These are phyloP conservation scores for Eurosta solidaginis DNA, from an alignment of 1,140 invertebrate species.

Conservation along the genomic window DNA sequence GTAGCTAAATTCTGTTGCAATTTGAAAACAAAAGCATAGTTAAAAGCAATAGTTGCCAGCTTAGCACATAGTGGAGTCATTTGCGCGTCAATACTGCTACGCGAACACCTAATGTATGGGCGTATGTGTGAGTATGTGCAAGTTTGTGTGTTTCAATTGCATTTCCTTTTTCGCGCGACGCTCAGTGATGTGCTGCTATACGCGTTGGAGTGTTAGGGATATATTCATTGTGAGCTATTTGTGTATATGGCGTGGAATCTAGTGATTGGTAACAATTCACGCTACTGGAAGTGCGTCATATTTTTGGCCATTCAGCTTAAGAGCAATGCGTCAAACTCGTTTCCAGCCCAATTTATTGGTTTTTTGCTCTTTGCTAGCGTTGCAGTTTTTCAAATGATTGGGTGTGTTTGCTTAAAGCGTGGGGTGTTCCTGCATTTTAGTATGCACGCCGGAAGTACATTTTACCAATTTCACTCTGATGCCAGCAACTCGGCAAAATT, in stretches of 20 bases:
- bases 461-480: neutral
- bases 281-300: constrained; percentile 19
- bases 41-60: no score
- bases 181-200: neutral
- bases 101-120: no score
- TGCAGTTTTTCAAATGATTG: neutral
- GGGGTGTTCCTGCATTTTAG: neutral
- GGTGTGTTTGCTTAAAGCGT: neutral
- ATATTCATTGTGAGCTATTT: no score
- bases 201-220: neutral
- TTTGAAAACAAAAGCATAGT: neutral
- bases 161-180: constrained; percentile 13
- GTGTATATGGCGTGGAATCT: no score
- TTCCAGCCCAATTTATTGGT: neutral
- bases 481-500: neutral
- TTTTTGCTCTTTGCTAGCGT: neutral
- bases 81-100: neutral
- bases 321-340: neutral
- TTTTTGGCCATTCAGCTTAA: neutral
- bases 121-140: neutral
- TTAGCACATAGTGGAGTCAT: neutral
- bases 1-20: neutral
- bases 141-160: neutral
- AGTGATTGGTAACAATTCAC: constrained; percentile 12
- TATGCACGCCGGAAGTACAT: neutral